Evolutionary conservation across 2,113 vertebrate genomes (phyloP).

Genomic region (Lutjanus erythropterus): DNA sequence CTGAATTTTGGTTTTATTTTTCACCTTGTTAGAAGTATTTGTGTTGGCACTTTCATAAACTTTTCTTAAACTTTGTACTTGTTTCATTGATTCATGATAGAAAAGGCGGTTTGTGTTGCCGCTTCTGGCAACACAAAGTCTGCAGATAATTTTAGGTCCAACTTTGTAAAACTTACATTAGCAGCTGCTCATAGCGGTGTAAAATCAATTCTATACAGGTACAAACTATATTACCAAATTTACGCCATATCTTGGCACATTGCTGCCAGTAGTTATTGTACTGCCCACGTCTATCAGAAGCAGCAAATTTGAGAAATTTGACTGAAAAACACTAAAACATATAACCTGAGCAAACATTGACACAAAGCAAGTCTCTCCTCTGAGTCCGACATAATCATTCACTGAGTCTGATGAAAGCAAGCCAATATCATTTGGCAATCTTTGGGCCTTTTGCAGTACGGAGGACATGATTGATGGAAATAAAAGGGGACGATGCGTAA

Average conservation of each 20-base stretch:
- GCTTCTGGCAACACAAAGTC: not conserved
- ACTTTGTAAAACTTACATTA: not conserved
- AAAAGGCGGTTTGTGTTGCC: not conserved
- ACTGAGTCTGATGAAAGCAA: conserved; percentile 63
- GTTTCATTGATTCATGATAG: not conserved
- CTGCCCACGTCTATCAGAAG: not conserved
- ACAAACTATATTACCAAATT: not conserved
- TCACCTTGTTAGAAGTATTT: not conserved
- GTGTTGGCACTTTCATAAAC: not conserved
- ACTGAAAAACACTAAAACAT: conserved; percentile 17
- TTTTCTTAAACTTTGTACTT: not conserved
- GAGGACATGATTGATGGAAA: conserved; percentile 77
- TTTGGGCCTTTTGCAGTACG: conserved; percentile 47
- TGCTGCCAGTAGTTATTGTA: not conserved
- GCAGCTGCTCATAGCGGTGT: not conserved
- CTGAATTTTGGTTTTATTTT: not conserved
- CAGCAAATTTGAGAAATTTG: conserved; percentile 15
- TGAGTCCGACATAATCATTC: conserved; percentile 59
- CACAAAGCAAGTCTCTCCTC: conserved; percentile 42
- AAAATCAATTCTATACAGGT: not conserved
- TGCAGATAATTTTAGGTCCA: not conserved
- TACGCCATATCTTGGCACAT: not conserved
- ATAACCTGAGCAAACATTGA: conserved; percentile 23
- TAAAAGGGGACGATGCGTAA: conserved; percentile 77
- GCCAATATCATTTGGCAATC: conserved; percentile 76